A percentile compares a stretch with the other conserved stretches of the same genome.
Conservation (phyloP, 2,113 vertebrate species). For the Oreochromis spilurus region DNA sequence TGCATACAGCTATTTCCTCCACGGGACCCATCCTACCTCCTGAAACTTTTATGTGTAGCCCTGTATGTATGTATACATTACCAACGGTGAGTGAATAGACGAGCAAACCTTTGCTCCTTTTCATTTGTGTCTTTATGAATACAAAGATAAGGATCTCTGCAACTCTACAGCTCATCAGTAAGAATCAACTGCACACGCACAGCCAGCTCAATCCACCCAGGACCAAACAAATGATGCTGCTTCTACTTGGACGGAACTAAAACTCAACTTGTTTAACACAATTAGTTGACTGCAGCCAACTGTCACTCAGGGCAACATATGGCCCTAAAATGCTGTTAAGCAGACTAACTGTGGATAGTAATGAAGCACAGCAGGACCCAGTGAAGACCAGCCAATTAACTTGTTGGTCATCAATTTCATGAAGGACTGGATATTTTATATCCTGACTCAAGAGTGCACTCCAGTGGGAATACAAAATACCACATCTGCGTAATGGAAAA, state of each 20-base stretch:
- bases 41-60: not conserved
- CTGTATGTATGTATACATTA: not conserved
- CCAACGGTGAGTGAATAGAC: not conserved
- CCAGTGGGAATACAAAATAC: constrained; percentile 20
- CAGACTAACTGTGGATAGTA: not conserved
- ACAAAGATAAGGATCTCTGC: not conserved
- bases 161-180: not conserved
- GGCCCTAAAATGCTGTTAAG: not conserved
- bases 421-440: not conserved
- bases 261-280: not conserved
- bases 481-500: not conserved
- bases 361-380: not conserved
- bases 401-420: not conserved
- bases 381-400: not conserved
- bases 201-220: not conserved
- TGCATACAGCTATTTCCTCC: not conserved
- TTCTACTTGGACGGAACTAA: not conserved
- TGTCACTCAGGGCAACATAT: not conserved
- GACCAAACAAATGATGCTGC: not conserved
- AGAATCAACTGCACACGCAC: not conserved
- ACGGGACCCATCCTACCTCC: not conserved
- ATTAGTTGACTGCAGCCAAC: not conserved
- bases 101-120: not conserved
- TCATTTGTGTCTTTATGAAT: not conserved
- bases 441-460: constrained; percentile 25